Percentiles rank a stretch among this genome's conserved stretches.
Conservation (phyloP, 2,797 vertebrate genomes). For the Pachyuromys duprasi region DNA sequence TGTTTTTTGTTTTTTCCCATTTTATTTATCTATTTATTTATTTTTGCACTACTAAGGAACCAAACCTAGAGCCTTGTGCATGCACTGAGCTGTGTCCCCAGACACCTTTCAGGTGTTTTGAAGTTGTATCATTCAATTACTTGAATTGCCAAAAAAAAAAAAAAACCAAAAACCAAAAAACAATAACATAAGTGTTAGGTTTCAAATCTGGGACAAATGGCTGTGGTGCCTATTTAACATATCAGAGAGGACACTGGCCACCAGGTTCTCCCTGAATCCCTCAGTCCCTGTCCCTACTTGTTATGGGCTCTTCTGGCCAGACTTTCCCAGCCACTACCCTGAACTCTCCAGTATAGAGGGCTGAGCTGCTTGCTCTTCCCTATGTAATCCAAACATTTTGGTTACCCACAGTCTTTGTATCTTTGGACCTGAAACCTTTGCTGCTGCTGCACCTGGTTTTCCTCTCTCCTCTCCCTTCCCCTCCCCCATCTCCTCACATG, state of each 20-base stretch:
- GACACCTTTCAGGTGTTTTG: neutral
- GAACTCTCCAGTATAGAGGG: neutral
- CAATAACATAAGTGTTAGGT: neutral
- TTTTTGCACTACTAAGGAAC: no score
- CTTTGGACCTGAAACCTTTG: neutral
- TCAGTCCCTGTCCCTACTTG: neutral
- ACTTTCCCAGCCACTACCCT: neutral
- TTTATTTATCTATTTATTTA: neutral
- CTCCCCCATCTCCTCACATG: neutral
- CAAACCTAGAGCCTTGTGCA: neutral
- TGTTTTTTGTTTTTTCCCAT: neutral
- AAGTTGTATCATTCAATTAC: neutral
- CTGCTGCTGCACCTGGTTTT: neutral
- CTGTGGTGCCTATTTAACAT: neutral
- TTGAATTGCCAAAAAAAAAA: neutral
- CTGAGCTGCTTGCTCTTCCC: neutral
- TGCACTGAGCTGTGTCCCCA: neutral
- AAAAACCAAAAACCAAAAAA: neutral
- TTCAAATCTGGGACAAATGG: neutral
- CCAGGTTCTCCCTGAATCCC: neutral
- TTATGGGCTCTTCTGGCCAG: neutral
- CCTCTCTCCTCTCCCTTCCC: neutral
- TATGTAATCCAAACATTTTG: neutral
- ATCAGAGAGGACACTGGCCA: neutral
- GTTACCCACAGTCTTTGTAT: neutral